Evolutionary conservation across 2,113 vertebrate species (phyloP), one percentile per base, ranked within the genome.

Genomic region (Myxocyprinus asiaticus): DNA sequence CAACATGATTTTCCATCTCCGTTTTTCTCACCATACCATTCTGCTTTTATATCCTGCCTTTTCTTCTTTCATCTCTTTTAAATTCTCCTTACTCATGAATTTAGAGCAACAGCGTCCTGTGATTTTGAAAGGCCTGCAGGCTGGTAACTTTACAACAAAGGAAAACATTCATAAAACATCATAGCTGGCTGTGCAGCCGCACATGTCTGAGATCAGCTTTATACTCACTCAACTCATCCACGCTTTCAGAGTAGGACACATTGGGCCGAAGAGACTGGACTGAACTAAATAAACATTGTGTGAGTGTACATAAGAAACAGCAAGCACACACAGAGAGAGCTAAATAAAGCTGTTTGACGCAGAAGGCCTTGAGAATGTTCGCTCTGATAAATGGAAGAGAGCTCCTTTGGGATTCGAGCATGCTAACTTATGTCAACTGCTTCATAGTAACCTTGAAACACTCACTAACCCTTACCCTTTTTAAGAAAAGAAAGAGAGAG

Each of bases 331-430:
- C 17, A 63, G 4, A 50, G 9, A 22, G 10, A 59, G 17, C 47
- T 42, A 33, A 50, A 63, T 47, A 63, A 74, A 63, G 72, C 56
- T 22, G 42, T 59, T n/a, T 48, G 43, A 76, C 47, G 15, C 58
- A 48, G 45, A 44, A 17, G 42, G 61, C 11, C 44, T 50, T 65
- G 73, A 11, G 73, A 51, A 76, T 11, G 42, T 42, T 51, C 14
- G 33, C 14, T 17, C 14, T 33, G 15, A 33, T 22, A 15, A 4
- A 5, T 11, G 45, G 47, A 17, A 4, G 22, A 33, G 22, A 33
- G 22, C 22, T 9, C 33, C 12, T 12, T 33, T 76, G 76, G 6
- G 3, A 17, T n/a, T 74, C 15, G 69, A 43, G 47, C 14, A 63
- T 75, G 33, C 50, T 61, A 75, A 42, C 45, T 17, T 22, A 15